A percentile compares a stretch with the other conserved stretches of the same genome.
Evolutionary conservation across 2,888 invertebrate species (phyloP).

Genomic region (Lepidocyrtoides sp.): DNA sequence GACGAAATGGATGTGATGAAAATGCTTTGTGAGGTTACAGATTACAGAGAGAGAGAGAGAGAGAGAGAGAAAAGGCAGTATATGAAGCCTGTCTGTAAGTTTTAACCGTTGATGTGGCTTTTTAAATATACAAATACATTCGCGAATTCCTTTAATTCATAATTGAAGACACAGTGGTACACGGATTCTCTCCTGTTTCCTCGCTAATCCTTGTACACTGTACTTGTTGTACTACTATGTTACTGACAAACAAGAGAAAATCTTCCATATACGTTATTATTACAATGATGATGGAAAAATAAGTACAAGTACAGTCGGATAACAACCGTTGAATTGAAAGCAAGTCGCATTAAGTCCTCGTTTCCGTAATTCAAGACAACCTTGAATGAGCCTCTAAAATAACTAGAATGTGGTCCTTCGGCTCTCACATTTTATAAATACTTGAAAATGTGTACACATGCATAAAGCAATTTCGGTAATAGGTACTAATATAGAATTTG

Average conservation of each 20-base stretch:
- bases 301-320: neutral
- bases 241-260: neutral
- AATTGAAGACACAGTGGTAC: slow-evolving; percentile 33
- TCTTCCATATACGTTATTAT: slow-evolving; percentile 8
- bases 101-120: neutral
- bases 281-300: neutral
- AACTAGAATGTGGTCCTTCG: slow-evolving; percentile 14
- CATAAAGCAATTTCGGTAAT: too few relatives aligned
- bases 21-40: neutral
- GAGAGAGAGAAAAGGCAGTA: too few relatives aligned
- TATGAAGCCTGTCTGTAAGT: neutral
- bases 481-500: too few relatives aligned
- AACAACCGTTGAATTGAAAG: neutral
- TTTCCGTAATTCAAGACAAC: slow-evolving; percentile 4
- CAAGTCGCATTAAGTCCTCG: neutral
- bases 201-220: slow-evolving; percentile 20
- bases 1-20: neutral
- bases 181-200: slow-evolving; percentile 32
- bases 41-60: neutral
- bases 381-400: slow-evolving; percentile 18
- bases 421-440: neutral
- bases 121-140: slow-evolving; percentile 41
- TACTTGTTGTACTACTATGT: neutral
- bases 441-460: neutral
- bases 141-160: slow-evolving; percentile 52